Base-by-base conservation (phyloP, 2,888 invertebrate species). In the Petrolisthes cinctipes region DNA sequence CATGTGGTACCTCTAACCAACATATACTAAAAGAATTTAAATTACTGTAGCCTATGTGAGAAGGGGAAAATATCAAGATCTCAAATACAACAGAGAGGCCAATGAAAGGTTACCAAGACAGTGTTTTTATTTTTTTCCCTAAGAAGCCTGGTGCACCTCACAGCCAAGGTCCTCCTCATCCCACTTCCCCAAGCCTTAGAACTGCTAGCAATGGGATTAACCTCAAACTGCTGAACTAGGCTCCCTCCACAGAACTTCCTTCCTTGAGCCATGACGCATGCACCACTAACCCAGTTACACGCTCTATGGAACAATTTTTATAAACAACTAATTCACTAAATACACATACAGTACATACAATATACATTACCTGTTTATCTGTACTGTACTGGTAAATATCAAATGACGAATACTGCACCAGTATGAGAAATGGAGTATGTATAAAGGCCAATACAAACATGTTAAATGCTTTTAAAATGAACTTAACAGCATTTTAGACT, bases 181-280 rank as follows among this genome's bases (percentile, higher is more conserved):
- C 66, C 17, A 84, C 78, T 78, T 76, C 7, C 23, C 51, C 78
- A 84, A 84, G 78, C 84, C 84, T 23, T 9, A 17, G 9, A 84
- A 84, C 78, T 84, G 84, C 61, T 9, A 6, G 51, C 53, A 84
- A 84, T 37, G 57, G 78, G 84, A 84, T 84, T 84, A 84, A 53
- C 84, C 78, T 56, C 37, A 78, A 84, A 37, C 9, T 17, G 78
- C 57, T 23, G 11, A 23, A 20, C 23, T 5, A n/a, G 61, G 80
- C 4, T 61, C 61, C 7, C 57, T n/a, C 0, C 9, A 75, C n/a
- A 5, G 7, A 20, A 76, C 76, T 78, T 61, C 83, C 83, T 83
- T 51, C 61, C 73, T 73, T 11, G 9, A 23, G 23, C 51, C 23
- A 11, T 82, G 82, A 82, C 82, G 68, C 68, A 82, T 51, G 37